A percentile compares a stretch with the other conserved stretches of the same genome.
phyloP scores from a whole-genome alignment of 2,113 vertebrate species.

The Corythaeola cristata region DNA sequence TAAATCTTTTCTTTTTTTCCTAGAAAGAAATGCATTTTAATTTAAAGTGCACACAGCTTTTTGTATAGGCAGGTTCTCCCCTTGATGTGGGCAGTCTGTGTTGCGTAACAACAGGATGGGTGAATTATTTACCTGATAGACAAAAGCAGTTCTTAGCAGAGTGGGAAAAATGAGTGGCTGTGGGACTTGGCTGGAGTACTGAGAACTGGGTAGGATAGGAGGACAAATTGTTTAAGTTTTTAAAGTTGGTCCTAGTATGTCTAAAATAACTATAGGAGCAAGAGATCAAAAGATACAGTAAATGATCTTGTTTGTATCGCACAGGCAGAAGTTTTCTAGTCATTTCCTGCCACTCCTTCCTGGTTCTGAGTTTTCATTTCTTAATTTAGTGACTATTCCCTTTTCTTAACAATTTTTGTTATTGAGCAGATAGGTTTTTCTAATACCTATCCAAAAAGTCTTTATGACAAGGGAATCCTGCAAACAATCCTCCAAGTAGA shows the following conservation, averaged over 20 bases:
- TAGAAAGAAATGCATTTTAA: not conserved
- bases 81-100: not conserved
- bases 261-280: not conserved
- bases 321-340: not conserved
- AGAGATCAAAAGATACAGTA: not conserved
- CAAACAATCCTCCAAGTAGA: not conserved
- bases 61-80: not conserved
- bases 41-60: not conserved
- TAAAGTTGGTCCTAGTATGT: not conserved
- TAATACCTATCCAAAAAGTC: not conserved
- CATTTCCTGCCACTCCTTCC: fast-evolving
- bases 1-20: not conserved
- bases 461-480: not conserved
- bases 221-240: not conserved
- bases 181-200: not conserved
- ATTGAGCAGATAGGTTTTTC: not conserved
- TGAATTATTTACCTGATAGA: not conserved
- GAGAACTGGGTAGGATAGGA: not conserved
- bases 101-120: not conserved
- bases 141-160: not conserved
- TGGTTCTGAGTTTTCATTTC: not conserved
- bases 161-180: not conserved
- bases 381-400: not conserved
- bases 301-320: not conserved
- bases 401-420: not conserved